These are phyloP conservation scores for Eristalis arbustorum DNA, from an alignment of 2,888 invertebrate species.

Conservation along the genomic window DNA sequence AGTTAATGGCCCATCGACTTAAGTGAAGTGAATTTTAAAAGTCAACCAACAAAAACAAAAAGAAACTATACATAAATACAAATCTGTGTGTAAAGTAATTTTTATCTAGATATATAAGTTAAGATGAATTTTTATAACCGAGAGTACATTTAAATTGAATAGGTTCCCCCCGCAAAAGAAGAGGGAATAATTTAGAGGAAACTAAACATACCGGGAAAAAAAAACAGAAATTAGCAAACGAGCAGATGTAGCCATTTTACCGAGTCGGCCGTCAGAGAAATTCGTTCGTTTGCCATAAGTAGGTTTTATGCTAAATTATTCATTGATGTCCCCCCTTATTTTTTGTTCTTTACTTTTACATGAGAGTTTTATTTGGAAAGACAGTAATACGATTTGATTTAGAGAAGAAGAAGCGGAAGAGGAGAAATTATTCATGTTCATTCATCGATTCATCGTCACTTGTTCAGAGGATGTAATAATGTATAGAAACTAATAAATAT, in stretches of 20 bases:
- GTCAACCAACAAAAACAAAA: background rate
- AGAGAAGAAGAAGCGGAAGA: background rate
- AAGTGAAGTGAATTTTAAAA: slow-evolving; percentile 19
- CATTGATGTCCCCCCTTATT: background rate
- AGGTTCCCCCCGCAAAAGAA: background rate
- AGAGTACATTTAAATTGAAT: slow-evolving; percentile 39
- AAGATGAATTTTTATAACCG: slow-evolving; percentile 50
- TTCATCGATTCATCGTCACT: slow-evolving; percentile 38
- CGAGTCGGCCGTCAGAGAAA: background rate
- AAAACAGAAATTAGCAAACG: background rate
- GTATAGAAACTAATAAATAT: slow-evolving; percentile 41
- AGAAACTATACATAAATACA: slow-evolving; percentile 10
- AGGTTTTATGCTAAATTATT: slow-evolving; percentile 27
- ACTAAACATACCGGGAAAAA: background rate
- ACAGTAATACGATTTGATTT: background rate
- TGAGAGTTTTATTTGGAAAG: background rate
- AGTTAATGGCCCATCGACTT: slow-evolving; percentile 48
- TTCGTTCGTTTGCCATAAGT: background rate
- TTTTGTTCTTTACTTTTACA: background rate
- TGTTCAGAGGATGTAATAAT: slow-evolving; percentile 39
- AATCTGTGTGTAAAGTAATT: slow-evolving; percentile 58
- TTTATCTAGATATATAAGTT: slow-evolving; percentile 69
- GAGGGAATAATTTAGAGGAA: background rate
- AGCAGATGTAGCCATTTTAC: background rate
- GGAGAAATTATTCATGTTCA: slow-evolving; percentile 27